A percentile compares a stretch with the other conserved stretches of the same genome.
These are phyloP conservation scores for Hypena proboscidalis DNA, from an alignment of 2,888 invertebrate species.

Conservation along the genomic window DNA sequence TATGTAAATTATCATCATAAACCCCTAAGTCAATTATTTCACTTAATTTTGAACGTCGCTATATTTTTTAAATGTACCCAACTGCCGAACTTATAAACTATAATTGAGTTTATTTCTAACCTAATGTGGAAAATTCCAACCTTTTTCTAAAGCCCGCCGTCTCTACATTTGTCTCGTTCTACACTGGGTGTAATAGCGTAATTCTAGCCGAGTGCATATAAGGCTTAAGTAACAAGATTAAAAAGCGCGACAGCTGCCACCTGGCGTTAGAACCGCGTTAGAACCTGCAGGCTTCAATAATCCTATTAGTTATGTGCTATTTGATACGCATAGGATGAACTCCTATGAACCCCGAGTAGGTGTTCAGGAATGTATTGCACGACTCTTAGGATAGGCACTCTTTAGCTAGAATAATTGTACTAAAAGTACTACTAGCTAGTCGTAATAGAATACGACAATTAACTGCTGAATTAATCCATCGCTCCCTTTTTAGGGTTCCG, in stretches of 20 bases:
- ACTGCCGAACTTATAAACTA: no score
- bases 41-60: no score
- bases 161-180: slow-evolving; percentile 46
- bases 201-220: slow-evolving; percentile 77
- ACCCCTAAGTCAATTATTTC: no score
- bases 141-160: slow-evolving; percentile 3
- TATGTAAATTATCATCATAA: no score
- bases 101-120: no score
- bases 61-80: no score
- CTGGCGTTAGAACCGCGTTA: slow-evolving; percentile 77
- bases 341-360: slow-evolving; percentile 7
- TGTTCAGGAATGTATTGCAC: background rate
- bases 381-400: no score
- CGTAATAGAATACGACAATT: no score
- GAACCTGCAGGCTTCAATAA: slow-evolving; percentile 49
- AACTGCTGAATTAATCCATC: no score
- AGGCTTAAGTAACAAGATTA: slow-evolving; percentile 81
- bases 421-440: no score
- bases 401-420: no score
- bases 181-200: slow-evolving; percentile 68
- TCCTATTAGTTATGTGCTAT: slow-evolving; percentile 30
- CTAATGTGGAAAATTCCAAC: background rate
- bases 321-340: slow-evolving; percentile 24
- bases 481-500: no score
- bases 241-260: slow-evolving; percentile 79